Evolutionary conservation across 2,797 vertebrate species (phyloP), one percentile per base, ranked within the genome.

Genomic region (Hylomyscus alleni): DNA sequence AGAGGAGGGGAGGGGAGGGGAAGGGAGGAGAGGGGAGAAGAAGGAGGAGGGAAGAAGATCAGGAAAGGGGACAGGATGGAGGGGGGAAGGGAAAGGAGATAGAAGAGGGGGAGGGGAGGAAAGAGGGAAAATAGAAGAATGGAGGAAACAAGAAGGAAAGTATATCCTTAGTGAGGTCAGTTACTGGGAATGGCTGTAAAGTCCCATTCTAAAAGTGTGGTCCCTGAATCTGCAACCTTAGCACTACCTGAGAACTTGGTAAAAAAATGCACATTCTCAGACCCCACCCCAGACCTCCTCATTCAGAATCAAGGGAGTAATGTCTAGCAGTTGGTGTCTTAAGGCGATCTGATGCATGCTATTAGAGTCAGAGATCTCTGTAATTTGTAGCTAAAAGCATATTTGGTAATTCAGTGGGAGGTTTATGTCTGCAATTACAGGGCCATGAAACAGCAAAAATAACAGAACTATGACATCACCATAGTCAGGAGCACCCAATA

Each of bases 21-120:
- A 15, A 4, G 24, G 19, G 10, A 20, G 19, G 5, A 2, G 7
- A 10, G 11, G 5, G 2, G 15, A 19, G 17, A 24, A 12, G n/a
- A 22, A 11, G 22, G 40, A 40, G 8, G 47, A 34, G 29, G 29
- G 47, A 1, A n/a, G 19, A 9, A 12, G 62, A 29, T 58, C 22
- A 24, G 58, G 47, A 40, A 52, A 10, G 52, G 24, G 31, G 6
- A 8, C 15, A 37, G 19, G 11, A 31, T 10, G 7, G 19, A 40
- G 54, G 9, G 12, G 50, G 4, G 37, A 6, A 20, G 40, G 26
- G 29, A 7, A 34, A 19, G 31, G 6, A 29, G 6, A 7, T 31
- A 50, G 15, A 8, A 34, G 20, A 12, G 4, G 6, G 14, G 20
- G 12, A 67, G 5, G 26, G 19, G n/a, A 65, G 40, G 20, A 13